Evolutionary conservation across 2,797 vertebrate genomes (phyloP).

Genomic region (Coendou prehensilis): DNA sequence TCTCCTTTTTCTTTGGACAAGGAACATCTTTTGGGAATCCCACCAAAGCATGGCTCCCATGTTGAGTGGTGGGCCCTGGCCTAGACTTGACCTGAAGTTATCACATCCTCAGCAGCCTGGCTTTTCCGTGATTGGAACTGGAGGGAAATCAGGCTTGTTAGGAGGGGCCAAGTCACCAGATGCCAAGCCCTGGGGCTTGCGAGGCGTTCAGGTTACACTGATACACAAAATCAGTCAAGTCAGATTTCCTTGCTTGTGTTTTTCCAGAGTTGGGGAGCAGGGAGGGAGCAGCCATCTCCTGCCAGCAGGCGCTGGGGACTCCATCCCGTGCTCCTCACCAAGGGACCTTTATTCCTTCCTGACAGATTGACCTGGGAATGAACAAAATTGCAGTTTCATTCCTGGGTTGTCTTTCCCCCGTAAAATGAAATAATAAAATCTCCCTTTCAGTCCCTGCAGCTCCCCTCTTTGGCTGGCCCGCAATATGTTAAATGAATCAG

Average conservation of each 20-base stretch:
- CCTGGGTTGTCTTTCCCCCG: background rate
- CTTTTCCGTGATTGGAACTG: background rate
- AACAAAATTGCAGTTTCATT: background rate
- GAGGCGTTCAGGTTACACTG: slow-evolving; percentile 69
- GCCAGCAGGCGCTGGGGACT: background rate
- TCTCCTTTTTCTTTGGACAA: background rate
- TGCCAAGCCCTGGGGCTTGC: background rate
- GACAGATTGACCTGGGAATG: background rate
- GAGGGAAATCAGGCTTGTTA: background rate
- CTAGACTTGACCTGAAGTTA: background rate
- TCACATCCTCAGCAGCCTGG: background rate
- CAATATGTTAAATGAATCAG: slow-evolving; percentile 51
- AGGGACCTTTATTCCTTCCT: background rate
- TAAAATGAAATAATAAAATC: background rate
- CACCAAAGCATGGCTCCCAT: background rate
- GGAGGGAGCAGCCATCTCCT: background rate
- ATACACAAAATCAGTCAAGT: slow-evolving; percentile 68
- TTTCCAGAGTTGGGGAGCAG: slow-evolving; percentile 27
- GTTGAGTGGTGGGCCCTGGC: background rate
- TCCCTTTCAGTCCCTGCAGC: slow-evolving; percentile 42
- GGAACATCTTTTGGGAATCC: background rate
- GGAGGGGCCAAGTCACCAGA: slow-evolving; percentile 22
- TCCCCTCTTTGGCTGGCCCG: background rate
- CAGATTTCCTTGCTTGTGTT: slow-evolving; percentile 64
- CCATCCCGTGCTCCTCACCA: background rate